Evolutionary conservation across 2,888 invertebrate genomes (phyloP), one percentile per base, ranked within the genome.

Genomic region (Zootermopsis nevadensis): DNA sequence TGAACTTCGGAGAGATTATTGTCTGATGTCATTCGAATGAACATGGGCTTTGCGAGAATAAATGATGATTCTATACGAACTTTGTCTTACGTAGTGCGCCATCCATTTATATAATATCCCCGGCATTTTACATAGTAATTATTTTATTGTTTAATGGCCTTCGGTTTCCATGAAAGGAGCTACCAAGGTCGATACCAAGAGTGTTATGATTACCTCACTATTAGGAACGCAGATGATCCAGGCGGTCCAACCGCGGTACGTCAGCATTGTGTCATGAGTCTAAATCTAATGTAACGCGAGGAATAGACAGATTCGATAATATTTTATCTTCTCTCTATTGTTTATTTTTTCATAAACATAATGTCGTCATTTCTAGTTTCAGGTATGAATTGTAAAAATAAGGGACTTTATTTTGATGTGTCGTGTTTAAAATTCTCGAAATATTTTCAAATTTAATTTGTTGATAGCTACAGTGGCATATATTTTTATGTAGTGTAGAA

Each of bases 141-240:
- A 60, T 60, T 60, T 60, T 4, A 27, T 60, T 60, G 60, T 60
- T 60, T 8, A 6, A 27, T 8, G 60, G 60, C 60, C 60, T 60
- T 60, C 27, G 60, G n/a, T 60, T 60, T 60, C 60, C 60, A 10
- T 60, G n/a, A 60, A 60, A 60, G 60, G 60, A 10, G n/a, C 60
- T 4, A 27, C 60, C 60, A 60, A 60, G 60, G 60, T 60, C 60
- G 12, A 60, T 60, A 3, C 60, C n/a, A 60, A 60, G 27, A 60
- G 27, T n/a, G n/a, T n/a, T 60, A 10, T 53, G 53, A 53, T 53
- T 53, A 53, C 53, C 53, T 53, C 53, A 60, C 6, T 60, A 60
- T 60, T 60, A n/a, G 60, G 27, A 60, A 60, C 60, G 60, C 6
- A 27, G 60, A 60, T 60, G n/a, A 60, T 60, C 60, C n/a, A 60